These are phyloP conservation scores for Pelvicachromis taeniatus DNA, from an alignment of 2,113 vertebrate species.

Conservation along the genomic window DNA sequence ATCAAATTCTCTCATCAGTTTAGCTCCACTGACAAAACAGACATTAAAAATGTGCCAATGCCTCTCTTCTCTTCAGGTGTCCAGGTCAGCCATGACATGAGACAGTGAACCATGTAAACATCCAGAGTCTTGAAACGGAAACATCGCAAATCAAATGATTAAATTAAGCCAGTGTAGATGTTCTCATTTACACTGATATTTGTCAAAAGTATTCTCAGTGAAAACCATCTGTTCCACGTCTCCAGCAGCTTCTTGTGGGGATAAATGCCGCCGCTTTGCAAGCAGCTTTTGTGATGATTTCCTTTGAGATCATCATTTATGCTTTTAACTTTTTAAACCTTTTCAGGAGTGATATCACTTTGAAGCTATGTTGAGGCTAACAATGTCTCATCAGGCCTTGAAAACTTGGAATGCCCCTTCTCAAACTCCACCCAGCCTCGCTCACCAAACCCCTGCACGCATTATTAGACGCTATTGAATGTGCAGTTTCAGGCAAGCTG, in stretches of 20 bases:
- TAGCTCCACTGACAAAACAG: not conserved
- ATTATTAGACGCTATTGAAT: not conserved
- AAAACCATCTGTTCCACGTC: not conserved
- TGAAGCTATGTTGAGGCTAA: conserved; percentile 3
- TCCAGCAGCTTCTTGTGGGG: not conserved
- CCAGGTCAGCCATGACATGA: not conserved
- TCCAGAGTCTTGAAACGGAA: not conserved
- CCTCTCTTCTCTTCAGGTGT: not conserved
- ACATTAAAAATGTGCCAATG: not conserved
- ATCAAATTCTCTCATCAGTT: not conserved
- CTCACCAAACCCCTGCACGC: not conserved
- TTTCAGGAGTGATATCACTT: conserved; percentile 8
- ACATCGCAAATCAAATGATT: accelerated
- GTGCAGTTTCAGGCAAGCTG: conserved; percentile 16
- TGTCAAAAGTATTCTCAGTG: not conserved
- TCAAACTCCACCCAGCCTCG: conserved; percentile 9
- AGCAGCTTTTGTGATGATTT: not conserved
- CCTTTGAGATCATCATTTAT: not conserved
- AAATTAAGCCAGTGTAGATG: not conserved
- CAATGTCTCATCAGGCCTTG: conserved; percentile 20
- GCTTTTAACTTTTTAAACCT: not conserved
- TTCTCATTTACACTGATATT: not conserved
- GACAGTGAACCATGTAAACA: not conserved
- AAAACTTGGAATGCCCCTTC: not conserved
- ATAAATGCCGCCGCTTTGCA: not conserved